phyloP scores from a whole-genome alignment of 2,797 vertebrate species.

The Gobio occitaniae region DNA sequence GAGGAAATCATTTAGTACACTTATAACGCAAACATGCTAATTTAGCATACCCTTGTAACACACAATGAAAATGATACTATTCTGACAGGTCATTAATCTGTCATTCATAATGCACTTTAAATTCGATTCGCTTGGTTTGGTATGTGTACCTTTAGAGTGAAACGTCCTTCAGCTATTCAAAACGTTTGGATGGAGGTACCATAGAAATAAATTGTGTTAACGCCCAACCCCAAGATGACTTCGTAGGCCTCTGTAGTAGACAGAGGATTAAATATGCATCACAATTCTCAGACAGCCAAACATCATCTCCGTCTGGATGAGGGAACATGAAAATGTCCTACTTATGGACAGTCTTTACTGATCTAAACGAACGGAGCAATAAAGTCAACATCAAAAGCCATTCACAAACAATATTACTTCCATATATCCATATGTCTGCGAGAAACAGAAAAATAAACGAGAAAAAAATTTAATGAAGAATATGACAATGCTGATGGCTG shows the following conservation, averaged over 20 bases:
- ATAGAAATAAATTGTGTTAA: background rate
- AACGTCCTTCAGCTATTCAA: background rate
- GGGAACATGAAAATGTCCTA: background rate
- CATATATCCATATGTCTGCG: background rate
- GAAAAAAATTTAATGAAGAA: background rate
- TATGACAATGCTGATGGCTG: too few relatives aligned
- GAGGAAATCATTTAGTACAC: slow-evolving; percentile 10
- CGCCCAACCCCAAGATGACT: slow-evolving; percentile 39
- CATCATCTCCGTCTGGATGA: slow-evolving; percentile 44
- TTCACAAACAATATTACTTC: background rate
- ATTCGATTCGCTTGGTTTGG: background rate
- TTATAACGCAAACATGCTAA: slow-evolving; percentile 19
- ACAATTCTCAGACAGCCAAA: slow-evolving; percentile 51
- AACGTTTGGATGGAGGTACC: background rate
- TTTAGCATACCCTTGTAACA: background rate
- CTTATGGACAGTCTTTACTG: background rate
- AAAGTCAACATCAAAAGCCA: background rate
- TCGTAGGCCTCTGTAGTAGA: slow-evolving; percentile 11
- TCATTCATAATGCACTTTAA: background rate
- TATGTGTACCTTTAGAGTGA: background rate
- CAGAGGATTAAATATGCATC: slow-evolving; percentile 58
- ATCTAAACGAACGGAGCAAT: background rate
- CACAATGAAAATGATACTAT: background rate
- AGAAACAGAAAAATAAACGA: background rate
- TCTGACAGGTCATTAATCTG: slow-evolving; percentile 16